Evolutionary conservation across 2,888 invertebrate genomes (phyloP).

Genomic region (Azorinus chamasolen): DNA sequence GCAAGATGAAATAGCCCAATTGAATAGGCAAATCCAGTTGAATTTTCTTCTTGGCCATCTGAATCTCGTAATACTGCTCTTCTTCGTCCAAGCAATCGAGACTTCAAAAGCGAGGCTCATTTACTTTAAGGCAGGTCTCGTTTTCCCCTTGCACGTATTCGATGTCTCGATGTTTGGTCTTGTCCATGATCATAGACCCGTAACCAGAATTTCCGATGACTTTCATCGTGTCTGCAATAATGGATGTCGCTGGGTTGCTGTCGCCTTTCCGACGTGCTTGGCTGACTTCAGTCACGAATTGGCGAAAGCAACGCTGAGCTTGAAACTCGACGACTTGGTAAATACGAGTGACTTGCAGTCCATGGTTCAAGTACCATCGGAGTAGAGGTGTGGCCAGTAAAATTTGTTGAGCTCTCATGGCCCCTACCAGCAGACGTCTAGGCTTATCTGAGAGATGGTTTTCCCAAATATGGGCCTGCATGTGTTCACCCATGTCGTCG

Average conservation of each 20-base stretch:
- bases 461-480: conserved; percentile 23
- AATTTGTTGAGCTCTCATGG: conserved; percentile 32
- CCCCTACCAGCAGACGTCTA: conserved; percentile 32
- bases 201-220: conserved; percentile 41
- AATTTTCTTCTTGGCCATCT: conserved; percentile 40
- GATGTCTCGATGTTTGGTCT: conserved; percentile 33
- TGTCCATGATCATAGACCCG: conserved; percentile 57
- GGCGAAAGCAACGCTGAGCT: conserved; percentile 36
- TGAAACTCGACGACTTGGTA: conserved; percentile 51
- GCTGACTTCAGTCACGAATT: neutral
- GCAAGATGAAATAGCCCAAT: conserved; percentile 59
- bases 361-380: conserved; percentile 57
- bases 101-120: conserved; percentile 41
- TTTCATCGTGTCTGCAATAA: conserved; percentile 36
- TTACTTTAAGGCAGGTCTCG: conserved; percentile 23
- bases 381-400: conserved; percentile 47
- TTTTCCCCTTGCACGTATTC: conserved; percentile 40
- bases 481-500: conserved; percentile 40
- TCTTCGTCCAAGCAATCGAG: conserved; percentile 37
- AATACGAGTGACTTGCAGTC: conserved; percentile 38
- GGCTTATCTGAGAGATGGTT: conserved; percentile 15
- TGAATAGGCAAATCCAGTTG: conserved; percentile 58
- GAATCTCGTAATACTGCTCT: conserved; percentile 41
- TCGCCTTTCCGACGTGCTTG: conserved; percentile 22
- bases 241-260: conserved; percentile 11